Conservation (phyloP, 2,113 vertebrate species). For the Oreotrochilus melanogaster region DNA sequence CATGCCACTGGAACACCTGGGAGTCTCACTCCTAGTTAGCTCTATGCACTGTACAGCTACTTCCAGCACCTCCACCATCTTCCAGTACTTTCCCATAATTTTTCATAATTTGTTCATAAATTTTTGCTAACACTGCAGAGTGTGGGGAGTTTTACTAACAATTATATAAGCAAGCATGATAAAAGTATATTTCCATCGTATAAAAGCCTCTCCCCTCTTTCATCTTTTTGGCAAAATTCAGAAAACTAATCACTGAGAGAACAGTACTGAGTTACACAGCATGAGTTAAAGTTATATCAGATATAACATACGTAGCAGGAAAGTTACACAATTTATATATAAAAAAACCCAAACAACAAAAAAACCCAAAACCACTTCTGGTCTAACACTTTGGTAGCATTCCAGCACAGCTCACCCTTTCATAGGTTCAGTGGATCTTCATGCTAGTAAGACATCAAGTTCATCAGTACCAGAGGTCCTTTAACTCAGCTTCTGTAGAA, state of each 20-base stretch:
- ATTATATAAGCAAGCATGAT: neutral
- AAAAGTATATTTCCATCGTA: neutral
- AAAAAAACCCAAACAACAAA: too few species aligned
- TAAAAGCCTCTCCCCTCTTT: neutral
- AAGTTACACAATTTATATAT: neutral
- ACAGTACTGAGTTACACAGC: neutral
- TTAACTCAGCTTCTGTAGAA: neutral
- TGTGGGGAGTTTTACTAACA: neutral
- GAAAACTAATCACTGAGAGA: neutral
- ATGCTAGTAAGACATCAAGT: neutral
- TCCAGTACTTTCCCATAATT: neutral
- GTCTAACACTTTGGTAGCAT: neutral
- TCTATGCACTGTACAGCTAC: neutral
- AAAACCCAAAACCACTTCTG: too few species aligned
- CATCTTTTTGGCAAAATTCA: neutral
- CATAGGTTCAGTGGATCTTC: neutral
- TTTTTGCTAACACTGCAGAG: neutral
- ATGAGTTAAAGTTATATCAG: neutral
- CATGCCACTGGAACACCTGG: neutral
- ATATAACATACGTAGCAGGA: neutral
- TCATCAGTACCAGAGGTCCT: neutral
- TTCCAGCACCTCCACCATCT: neutral
- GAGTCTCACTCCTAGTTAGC: neutral
- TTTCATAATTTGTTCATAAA: rapidly evolving
- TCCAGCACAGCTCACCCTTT: neutral